Evolutionary conservation across 2,797 vertebrate species (phyloP), one percentile per base, ranked within the genome.

Genomic region (Phoebastria nigripes): DNA sequence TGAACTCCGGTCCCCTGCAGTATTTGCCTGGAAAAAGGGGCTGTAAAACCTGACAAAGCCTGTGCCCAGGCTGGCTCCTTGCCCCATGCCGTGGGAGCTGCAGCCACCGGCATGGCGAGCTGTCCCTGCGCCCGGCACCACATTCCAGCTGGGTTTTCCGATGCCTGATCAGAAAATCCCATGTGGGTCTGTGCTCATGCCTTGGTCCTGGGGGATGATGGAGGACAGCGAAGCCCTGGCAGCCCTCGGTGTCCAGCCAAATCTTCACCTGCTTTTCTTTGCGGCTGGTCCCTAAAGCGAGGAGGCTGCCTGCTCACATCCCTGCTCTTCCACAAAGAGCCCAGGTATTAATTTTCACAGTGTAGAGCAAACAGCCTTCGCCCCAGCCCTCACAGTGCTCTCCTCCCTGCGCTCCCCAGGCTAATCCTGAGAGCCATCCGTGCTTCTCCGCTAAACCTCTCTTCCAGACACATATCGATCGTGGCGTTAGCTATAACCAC

Each of bases 1-100:
- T 33, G 25, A 37, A 15, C 3, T 2, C 49, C 6, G 8, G 9
- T 17, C 4, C 5, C n/a, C 25, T 15, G 11, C 0, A 4, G 22
- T 7, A 19, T 55, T 37, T 24, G 3, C 49, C 24, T 52, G 74
- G 37, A 46, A 41, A 39, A 83, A 62, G 28, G 3, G 15, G 24
- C 54, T 6, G 5, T 51, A 12, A 49, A 61, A 28, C 33, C 29
- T 8, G 47, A 31, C 21, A 13, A 11, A 46, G 21, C 14, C 33
- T 42, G 20, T 20, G 44, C 54, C 67, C 2, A 6, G 33, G 46
- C n/a, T 12, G 19, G 44, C 0, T 1, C 49, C 33, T 39, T 12
- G 47, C 31, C 26, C 62, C 35, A 2, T 2, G 28, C 37, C 15
- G 0, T 12, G 37, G 41, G 63, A 63, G 49, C 35, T 58, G 58